A percentile compares a stretch with the other conserved stretches of the same genome.
These are phyloP conservation scores for Nemapogon koenigi DNA, from an alignment of 2,888 invertebrate genomes.

Conservation along the genomic window DNA sequence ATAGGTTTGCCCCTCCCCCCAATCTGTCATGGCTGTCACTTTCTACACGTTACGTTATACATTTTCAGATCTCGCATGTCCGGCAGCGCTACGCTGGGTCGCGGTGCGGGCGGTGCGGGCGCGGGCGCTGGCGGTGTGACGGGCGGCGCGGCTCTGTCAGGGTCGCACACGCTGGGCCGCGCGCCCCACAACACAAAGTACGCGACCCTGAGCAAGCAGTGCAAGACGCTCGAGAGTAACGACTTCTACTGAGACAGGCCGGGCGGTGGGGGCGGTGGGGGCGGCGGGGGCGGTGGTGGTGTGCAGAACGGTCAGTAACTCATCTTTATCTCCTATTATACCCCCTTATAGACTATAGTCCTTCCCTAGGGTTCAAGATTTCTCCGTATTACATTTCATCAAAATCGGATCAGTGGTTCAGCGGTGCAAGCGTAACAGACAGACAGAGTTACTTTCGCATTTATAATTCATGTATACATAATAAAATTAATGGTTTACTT, in stretches of 20 bases:
- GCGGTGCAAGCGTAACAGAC: too few relatives aligned
- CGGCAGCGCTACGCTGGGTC: constrained; percentile 50
- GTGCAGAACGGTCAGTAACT: too few relatives aligned
- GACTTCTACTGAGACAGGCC: constrained; percentile 93
- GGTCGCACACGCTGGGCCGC: constrained; percentile 72
- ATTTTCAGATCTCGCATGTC: constrained; percentile 42
- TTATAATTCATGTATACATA: too few relatives aligned
- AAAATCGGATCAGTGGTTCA: too few relatives aligned
- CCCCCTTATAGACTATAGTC: too few relatives aligned
- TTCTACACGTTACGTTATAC: too few relatives aligned
- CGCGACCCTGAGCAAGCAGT: constrained; percentile 95
- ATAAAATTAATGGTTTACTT: too few relatives aligned
- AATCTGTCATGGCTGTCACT: too few relatives aligned
- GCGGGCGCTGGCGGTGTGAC: constrained; percentile 30
- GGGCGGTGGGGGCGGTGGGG: constrained; percentile 67
- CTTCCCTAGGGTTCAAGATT: too few relatives aligned
- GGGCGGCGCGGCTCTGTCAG: constrained; percentile 49
- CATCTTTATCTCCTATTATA: neutral
- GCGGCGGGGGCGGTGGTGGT: constrained; percentile 47
- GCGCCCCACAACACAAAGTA: constrained; percentile 85
- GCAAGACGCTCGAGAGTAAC: constrained; percentile 92
- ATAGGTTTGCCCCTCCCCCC: too few relatives aligned
- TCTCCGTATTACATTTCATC: too few relatives aligned
- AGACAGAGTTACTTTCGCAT: too few relatives aligned
- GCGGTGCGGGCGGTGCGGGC: constrained; percentile 22